A percentile compares a stretch with the other conserved stretches of the same genome.
These are phyloP conservation scores for Acromyrmex echinatior DNA, from an alignment of 1,140 invertebrate genomes.

Conservation along the genomic window DNA sequence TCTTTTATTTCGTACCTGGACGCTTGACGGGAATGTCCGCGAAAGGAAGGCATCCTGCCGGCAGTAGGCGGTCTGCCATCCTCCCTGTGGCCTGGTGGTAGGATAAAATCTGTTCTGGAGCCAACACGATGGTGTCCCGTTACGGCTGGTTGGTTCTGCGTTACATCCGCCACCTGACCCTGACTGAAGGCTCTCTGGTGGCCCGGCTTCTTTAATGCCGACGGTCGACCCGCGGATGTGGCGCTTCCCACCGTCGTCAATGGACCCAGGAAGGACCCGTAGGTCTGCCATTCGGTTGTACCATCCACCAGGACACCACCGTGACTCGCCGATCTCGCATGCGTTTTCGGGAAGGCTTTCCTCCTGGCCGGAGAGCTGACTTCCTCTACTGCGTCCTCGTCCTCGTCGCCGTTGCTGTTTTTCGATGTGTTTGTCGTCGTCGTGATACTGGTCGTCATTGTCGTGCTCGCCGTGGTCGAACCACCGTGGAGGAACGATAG, in stretches of 20 bases:
- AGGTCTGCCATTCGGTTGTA: constrained; percentile 80
- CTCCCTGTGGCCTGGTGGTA: constrained; percentile 92
- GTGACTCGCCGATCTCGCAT: constrained; percentile 93
- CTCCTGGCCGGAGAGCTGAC: constrained; percentile 61
- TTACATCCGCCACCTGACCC: constrained; percentile 91
- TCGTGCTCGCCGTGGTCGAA: background rate
- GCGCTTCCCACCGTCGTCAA: constrained; percentile 76
- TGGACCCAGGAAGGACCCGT: constrained; percentile 61
- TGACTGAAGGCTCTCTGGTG: constrained; percentile 95
- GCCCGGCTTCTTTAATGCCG: constrained; percentile 90
- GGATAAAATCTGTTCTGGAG: constrained; percentile 95
- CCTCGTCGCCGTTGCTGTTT: constrained; percentile 63
- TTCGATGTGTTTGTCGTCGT: constrained; percentile 29
- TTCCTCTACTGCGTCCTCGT: constrained; percentile 69
- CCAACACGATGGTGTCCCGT: constrained; percentile 92
- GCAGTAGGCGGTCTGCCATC: constrained; percentile 85
- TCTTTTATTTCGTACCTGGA: constrained; percentile 81
- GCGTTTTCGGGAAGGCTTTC: constrained; percentile 86
- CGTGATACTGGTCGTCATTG: background rate
- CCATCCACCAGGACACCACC: constrained; percentile 88
- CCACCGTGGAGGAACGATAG: constrained; percentile 25
- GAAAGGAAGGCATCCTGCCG: constrained; percentile 84
- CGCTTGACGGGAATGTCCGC: constrained; percentile 88
- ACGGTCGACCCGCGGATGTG: constrained; percentile 87
- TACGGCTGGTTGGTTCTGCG: constrained; percentile 83